Evolutionary conservation across 2,113 vertebrate genomes (phyloP), one percentile per base, ranked within the genome.

Genomic region (Ptilorrhoa leucosticta): DNA sequence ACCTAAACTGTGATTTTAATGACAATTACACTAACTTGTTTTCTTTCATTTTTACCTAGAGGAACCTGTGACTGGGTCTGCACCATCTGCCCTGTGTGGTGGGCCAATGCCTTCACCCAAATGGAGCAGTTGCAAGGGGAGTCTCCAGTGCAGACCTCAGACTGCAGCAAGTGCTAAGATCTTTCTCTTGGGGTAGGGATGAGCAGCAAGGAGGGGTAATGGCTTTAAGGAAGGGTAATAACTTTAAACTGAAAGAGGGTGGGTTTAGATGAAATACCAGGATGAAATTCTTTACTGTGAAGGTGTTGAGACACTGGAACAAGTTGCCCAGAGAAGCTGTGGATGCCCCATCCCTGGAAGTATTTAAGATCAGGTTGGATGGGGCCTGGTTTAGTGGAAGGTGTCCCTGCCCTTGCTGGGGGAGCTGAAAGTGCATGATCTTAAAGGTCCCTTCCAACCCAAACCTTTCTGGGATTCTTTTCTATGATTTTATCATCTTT

Each of bases 361-460:
- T 33, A n/a, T 35, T 80, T 51, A 20, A 47, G 13, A n/a, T 3
- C 31, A 40, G 10, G 14, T 11, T 72, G 39, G 39, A 31, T 3
- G 7, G 13, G 6, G n/a, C 6, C 13, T 60, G 18, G 7, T 48
- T 53, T 54, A 28, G 22, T 15, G 22, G 22, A 33, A 80, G 11
- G 4, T 35, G 7, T 17, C 22, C 15, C 30, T 73, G 6, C 6
- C 7, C 13, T 1, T 28, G 40, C 2, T 3, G 3, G 17, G 7
- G 19, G 11, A 27, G 9, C 12, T 3, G 2, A 9, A 86, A 60
- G 4, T 28, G 11, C n/a, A 11, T 28, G 10, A 53, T 10, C 13
- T 42, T 47, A 37, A 66, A 48, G 3, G 16, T 37, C 13, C 3
- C 19, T 48, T 61, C 15, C 9, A 37, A 24, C 10, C 44, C 22